A percentile compares a stretch with the other conserved stretches of the same genome.
Conservation (phyloP, 2,888 invertebrate species). For the Hydropsyche betteni region DNA sequence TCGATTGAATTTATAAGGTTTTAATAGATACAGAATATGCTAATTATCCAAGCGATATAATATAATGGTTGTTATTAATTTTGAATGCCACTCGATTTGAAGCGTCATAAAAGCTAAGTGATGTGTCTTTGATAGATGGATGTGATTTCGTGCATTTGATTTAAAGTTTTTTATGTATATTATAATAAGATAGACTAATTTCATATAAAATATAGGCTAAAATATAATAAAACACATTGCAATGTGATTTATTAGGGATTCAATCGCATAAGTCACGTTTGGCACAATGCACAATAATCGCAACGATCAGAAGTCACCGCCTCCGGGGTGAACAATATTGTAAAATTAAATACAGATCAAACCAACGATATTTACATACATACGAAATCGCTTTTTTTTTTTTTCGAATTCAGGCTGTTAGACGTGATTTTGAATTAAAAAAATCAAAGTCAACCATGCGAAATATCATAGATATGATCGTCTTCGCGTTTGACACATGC, state of each 20-base stretch:
- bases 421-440: too few species aligned
- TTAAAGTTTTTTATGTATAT: not conserved
- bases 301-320: conserved; percentile 44
- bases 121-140: too few species aligned
- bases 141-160: not conserved
- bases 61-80: too few species aligned
- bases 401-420: too few species aligned
- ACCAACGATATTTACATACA: conserved; percentile 44
- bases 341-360: conserved; percentile 50
- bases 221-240: not conserved
- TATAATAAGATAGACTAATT: not conserved
- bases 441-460: too few species aligned
- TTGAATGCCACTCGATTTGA: too few species aligned
- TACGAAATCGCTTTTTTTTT: too few species aligned
- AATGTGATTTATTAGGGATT: conserved; percentile 6
- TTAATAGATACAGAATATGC: not conserved
- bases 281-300: conserved; percentile 44
- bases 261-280: conserved; percentile 31
- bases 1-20: not conserved
- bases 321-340: conserved; percentile 45
- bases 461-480: too few species aligned
- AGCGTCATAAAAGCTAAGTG: too few species aligned
- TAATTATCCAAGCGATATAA: too few species aligned
- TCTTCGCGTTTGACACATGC: too few species aligned
- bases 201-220: too few species aligned